These are phyloP conservation scores for Trachymyrmex septentrionalis DNA, from an alignment of 1,140 invertebrate genomes.

Conservation along the genomic window DNA sequence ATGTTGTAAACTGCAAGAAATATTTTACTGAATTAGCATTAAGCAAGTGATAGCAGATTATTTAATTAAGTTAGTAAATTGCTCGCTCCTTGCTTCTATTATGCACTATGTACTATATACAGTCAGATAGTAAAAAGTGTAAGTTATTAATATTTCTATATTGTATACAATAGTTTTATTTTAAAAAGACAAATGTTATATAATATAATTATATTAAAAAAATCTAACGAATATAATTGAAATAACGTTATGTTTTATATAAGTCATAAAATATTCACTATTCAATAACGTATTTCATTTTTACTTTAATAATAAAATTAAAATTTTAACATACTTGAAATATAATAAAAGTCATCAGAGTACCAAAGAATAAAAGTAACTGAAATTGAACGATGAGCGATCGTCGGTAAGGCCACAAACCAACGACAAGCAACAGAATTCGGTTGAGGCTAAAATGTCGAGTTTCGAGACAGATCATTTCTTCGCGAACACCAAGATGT, in stretches of 20 bases:
- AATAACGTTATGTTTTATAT: not conserved
- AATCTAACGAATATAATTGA: not conserved
- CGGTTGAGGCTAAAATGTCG: constrained; percentile 11
- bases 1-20: not conserved
- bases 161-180: not conserved
- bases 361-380: constrained; percentile 13
- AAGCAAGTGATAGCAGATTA: not conserved
- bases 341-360: not conserved
- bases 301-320: not conserved
- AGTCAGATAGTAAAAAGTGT: not conserved
- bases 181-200: not conserved
- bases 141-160: not conserved
- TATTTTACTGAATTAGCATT: not conserved
- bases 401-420: constrained; percentile 28
- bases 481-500: not conserved
- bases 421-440: constrained; percentile 8
- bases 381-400: not conserved
- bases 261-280: not conserved
- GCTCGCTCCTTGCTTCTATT: not conserved
- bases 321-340: not conserved
- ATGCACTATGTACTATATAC: not conserved
- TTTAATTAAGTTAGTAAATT: not conserved
- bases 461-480: constrained; percentile 24
- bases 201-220: not conserved
- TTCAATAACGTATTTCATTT: not conserved